A percentile compares a stretch with the other conserved stretches of the same genome.
These are phyloP conservation scores for Melanotaenia pygmaea DNA, from an alignment of 2,797 vertebrate genomes.

Conservation along the genomic window DNA sequence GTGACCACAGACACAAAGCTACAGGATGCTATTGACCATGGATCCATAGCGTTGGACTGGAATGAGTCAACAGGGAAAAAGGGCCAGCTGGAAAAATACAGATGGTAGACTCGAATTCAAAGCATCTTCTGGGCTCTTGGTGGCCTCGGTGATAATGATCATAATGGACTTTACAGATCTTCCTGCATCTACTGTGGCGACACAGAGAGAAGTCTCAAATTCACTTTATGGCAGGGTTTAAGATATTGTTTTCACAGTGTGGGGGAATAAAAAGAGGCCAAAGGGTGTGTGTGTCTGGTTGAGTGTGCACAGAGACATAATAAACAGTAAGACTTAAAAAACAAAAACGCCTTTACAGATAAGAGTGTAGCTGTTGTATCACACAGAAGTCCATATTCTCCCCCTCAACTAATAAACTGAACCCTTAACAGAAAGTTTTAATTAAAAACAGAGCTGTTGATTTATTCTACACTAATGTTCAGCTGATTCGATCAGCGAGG, in stretches of 20 bases:
- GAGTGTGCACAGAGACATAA: conserved; percentile 18
- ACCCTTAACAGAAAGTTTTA: neutral
- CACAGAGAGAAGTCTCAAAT: conserved; percentile 1
- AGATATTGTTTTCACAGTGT: conserved; percentile 32
- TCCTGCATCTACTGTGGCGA: conserved; percentile 9
- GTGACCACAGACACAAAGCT: conserved; percentile 60
- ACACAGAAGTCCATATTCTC: conserved; percentile 1
- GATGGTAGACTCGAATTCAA: conserved; percentile 46
- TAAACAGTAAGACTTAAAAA: conserved; percentile 4
- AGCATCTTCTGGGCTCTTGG: conserved; percentile 39
- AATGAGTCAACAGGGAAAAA: conserved; percentile 45
- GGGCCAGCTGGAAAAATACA: conserved; percentile 70
- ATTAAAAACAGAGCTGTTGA: neutral
- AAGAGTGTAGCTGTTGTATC: conserved; percentile 18
- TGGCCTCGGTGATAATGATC: conserved; percentile 51
- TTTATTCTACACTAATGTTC: conserved; percentile 27
- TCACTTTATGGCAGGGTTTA: conserved; percentile 19
- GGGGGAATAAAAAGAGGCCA: conserved; percentile 8
- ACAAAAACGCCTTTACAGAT: conserved; percentile 24
- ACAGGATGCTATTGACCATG: conserved; percentile 61
- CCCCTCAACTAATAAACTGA: conserved; percentile 1
- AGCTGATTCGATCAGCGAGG: conserved; percentile 23
- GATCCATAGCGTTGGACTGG: conserved; percentile 60
- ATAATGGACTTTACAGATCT: conserved; percentile 59
- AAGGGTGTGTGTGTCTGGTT: conserved; percentile 11